Base-by-base conservation (phyloP, 2,888 invertebrate species). In the Orthosia incerta region DNA sequence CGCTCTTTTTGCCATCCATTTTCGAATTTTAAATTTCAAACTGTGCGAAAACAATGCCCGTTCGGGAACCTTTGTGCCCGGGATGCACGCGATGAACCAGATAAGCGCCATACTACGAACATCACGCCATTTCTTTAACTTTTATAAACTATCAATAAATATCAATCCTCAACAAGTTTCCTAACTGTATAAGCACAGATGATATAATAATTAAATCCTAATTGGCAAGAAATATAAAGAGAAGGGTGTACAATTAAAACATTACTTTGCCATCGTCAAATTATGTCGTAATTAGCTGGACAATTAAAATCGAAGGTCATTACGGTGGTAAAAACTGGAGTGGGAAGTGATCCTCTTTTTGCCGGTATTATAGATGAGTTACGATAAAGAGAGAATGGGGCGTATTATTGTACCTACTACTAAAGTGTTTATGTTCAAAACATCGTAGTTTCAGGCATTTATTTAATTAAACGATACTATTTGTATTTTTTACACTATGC, bases 261-360 rank as follows among this genome's bases (percentile, higher is more conserved):
- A 95, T 96, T 95, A 95, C 94, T 94, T 86, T 80, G 87, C 84
- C 89, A 91, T 92, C 92, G 90, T 91, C 91, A 94, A 95, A 95
- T 95, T 95, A 94, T 94, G 91, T 93, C 89, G 94, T 95, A 95
- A 96, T 96, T 95, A 95, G 87, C 89, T 76, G 87, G 88, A 88
- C 89, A 93, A 95, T 96, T 95, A 95, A 93, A 93, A 94, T 95
- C 93, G 94, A 94, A 94, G 93, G 92, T 93, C 93, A 93, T 95
- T 95, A 94, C 76, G 86, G 89, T 90, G 79, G 91, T 90, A 95
- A 95, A 95, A 95, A 95, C 90, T 92, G 87, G 91, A 93, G 92
- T 91, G 93, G 93, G 92, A 92, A 93, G 89, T 92, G 93, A 93
- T 94, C 92, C 89, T 90, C 91, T 92, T 94, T 93, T 94, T 92